Conservation (phyloP, 2,888 invertebrate species). For the Strigamia crassipes region DNA sequence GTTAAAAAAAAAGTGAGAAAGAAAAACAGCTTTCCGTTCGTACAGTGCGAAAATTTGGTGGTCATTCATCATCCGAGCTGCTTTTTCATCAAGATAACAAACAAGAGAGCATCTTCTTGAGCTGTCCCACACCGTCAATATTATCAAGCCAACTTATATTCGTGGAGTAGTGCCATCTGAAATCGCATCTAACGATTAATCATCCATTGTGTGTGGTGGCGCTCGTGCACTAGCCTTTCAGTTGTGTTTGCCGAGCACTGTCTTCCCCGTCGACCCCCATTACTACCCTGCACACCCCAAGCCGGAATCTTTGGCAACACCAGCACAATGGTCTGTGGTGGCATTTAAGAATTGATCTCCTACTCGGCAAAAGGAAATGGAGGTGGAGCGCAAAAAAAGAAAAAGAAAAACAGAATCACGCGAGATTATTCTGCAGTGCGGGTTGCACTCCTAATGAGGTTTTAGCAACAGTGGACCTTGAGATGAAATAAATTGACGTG, state of each 20-base stretch:
- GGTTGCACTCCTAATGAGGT: constrained; percentile 29
- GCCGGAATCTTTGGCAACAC: constrained; percentile 45
- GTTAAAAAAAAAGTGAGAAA: constrained; percentile 1
- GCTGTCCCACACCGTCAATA: constrained; percentile 43
- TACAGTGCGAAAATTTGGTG: constrained; percentile 25
- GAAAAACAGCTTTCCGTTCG: constrained; percentile 32
- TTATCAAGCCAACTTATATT: constrained; percentile 45
- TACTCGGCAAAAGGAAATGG: constrained; percentile 28
- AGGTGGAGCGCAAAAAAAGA: constrained; percentile 31
- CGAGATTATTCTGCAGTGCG: constrained; percentile 46
- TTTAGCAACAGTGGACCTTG: not conserved
- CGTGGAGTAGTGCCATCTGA: constrained; percentile 43
- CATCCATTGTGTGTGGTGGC: constrained; percentile 44
- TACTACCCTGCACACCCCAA: constrained; percentile 37
- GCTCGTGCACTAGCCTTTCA: constrained; percentile 44
- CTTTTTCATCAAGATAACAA: constrained; percentile 40
- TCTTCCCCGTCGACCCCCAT: constrained; percentile 40
- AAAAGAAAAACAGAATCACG: constrained; percentile 13
- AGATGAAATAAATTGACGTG: constrained; percentile 1
- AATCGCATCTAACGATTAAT: constrained; percentile 44
- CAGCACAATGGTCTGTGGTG: constrained; percentile 45
- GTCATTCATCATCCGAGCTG: constrained; percentile 26
- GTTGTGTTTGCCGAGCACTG: constrained; percentile 44
- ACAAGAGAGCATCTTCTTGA: constrained; percentile 32
- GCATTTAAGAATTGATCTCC: constrained; percentile 47